These are phyloP conservation scores for Petaurus breviceps DNA, from an alignment of 2,113 vertebrate species.

Conservation along the genomic window DNA sequence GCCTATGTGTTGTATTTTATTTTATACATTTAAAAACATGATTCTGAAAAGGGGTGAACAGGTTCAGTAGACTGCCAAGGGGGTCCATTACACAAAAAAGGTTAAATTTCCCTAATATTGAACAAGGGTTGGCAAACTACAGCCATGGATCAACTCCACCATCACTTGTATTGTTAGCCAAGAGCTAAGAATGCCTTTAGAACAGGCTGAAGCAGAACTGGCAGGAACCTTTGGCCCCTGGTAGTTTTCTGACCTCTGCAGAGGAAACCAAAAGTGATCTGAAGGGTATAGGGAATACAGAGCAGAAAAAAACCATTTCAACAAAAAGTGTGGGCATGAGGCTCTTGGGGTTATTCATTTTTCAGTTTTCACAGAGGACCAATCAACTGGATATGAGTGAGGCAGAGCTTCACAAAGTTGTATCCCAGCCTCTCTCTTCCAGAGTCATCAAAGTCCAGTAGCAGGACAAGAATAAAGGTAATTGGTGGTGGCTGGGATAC, in stretches of 20 bases:
- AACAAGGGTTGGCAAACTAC: too few relatives aligned
- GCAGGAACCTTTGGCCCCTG: background rate
- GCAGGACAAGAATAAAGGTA: background rate
- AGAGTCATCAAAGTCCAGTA: background rate
- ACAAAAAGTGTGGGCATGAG: too few relatives aligned
- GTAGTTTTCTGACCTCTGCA: background rate
- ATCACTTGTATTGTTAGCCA: background rate
- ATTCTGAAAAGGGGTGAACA: background rate
- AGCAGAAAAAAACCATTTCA: background rate
- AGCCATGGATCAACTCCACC: background rate
- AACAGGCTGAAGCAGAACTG: background rate
- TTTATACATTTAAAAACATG: background rate
- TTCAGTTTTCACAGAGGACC: background rate
- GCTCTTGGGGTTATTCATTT: too few relatives aligned
- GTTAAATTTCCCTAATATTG: background rate
- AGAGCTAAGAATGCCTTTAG: background rate
- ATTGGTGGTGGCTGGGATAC: background rate
- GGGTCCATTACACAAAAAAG: background rate
- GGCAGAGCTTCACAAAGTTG: background rate
- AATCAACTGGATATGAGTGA: background rate
- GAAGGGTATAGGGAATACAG: background rate
- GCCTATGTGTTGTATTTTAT: background rate
- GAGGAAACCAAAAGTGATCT: background rate
- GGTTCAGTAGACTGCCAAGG: background rate
- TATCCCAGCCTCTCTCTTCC: background rate